Percentiles rank a stretch among this genome's conserved stretches.
Evolutionary conservation across 2,888 invertebrate genomes (phyloP).

Genomic region (Drosophila birchii): DNA sequence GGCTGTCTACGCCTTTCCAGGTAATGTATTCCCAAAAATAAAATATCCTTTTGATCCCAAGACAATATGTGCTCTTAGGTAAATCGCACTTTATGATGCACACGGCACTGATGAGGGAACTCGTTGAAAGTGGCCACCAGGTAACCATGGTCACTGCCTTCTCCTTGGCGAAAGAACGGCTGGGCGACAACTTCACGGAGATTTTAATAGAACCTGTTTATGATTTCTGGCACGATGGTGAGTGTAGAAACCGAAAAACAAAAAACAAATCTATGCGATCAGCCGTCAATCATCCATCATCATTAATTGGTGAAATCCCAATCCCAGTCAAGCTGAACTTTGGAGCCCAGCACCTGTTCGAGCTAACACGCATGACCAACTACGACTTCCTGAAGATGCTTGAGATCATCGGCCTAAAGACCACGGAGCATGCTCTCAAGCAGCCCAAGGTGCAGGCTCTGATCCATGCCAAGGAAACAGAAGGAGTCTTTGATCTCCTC

Average conservation of each 20-base stretch:
- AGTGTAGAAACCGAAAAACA: constrained; percentile 13
- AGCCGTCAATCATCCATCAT: neutral
- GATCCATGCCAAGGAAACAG: constrained; percentile 72
- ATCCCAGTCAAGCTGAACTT: constrained; percentile 76
- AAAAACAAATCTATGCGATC: too few species aligned
- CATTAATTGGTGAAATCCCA: too few species aligned
- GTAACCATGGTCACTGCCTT: constrained; percentile 81
- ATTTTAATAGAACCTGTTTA: constrained; percentile 82
- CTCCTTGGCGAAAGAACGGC: constrained; percentile 66
- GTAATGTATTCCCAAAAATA: constrained; percentile 26
- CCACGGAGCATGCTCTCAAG: constrained; percentile 81
- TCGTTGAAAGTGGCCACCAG: constrained; percentile 83
- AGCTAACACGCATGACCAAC: constrained; percentile 73
- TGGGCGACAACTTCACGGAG: constrained; percentile 82
- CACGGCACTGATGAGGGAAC: constrained; percentile 83
- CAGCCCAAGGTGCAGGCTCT: constrained; percentile 81
- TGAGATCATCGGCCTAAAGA: constrained; percentile 77
- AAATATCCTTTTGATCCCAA: neutral
- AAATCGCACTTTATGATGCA: constrained; percentile 86
- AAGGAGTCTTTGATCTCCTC: constrained; percentile 84
- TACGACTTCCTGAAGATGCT: constrained; percentile 78
- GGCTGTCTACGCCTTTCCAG: constrained; percentile 85
- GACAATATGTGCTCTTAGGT: constrained; percentile 39
- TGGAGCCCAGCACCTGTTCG: constrained; percentile 78
- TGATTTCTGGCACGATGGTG: constrained; percentile 81